A percentile compares a stretch with the other conserved stretches of the same genome.
phyloP scores from a whole-genome alignment of 1,140 invertebrate genomes.

The Apis cerana region DNA sequence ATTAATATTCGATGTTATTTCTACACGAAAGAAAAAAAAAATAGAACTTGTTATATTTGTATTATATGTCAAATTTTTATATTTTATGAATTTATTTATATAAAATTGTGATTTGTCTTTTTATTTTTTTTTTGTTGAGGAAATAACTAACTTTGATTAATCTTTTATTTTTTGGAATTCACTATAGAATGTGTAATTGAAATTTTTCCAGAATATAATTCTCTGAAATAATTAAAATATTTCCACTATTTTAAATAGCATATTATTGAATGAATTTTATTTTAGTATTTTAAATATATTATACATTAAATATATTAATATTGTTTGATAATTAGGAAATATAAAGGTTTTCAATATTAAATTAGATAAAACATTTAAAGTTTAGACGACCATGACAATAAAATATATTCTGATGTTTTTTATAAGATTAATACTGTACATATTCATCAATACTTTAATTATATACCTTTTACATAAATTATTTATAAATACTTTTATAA shows the following conservation, averaged over 20 bases:
- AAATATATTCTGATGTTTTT: not conserved
- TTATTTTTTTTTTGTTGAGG: no score
- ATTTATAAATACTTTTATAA: not conserved
- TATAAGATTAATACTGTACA: not conserved
- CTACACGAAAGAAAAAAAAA: not conserved
- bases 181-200: no score
- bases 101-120: no score
- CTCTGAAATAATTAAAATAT: no score
- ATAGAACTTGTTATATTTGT: not conserved
- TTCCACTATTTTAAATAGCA: no score
- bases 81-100: not conserved
- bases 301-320: no score
- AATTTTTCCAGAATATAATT: no score
- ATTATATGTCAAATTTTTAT: not conserved
- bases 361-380: not conserved
- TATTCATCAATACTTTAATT: not conserved
- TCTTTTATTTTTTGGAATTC: no score
- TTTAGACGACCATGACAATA: not conserved
- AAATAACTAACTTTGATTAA: no score
- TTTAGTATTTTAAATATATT: no score
- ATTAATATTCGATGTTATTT: slow-evolving; percentile 1
- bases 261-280: no score
- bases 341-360: not conserved
- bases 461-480: not conserved
- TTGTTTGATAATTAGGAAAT: no score